phyloP scores from a whole-genome alignment of 30 jellyfish, hydroid and myxozoan species.

The Aurelia sp. region DNA sequence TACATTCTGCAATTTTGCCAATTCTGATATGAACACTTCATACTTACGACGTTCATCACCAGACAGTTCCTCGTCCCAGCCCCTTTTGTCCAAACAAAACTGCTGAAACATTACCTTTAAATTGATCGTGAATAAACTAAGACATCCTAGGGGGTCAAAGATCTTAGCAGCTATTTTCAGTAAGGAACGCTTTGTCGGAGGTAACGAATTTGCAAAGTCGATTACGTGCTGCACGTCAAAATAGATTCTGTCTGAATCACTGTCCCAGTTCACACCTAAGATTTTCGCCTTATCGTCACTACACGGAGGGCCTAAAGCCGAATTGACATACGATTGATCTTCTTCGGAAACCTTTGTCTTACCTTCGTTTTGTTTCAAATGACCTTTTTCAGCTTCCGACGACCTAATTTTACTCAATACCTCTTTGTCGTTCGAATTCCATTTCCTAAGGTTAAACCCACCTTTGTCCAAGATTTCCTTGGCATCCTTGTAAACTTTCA shows the following conservation, averaged over 20 bases:
- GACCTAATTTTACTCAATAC: neutral
- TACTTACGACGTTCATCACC: conserved; percentile 20
- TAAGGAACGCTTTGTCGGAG: conserved; percentile 30
- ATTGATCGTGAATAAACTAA: conserved; percentile 41
- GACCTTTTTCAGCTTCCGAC: neutral
- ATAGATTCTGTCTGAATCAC: conserved; percentile 1
- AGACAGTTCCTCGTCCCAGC: conserved; percentile 69
- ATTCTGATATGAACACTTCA: conserved; percentile 16
- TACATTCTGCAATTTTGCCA: neutral
- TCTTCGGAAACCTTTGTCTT: neutral
- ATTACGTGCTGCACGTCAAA: conserved; percentile 1
- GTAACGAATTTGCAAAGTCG: conserved; percentile 13
- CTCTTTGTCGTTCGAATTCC: conserved; percentile 29
- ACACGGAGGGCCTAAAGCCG: conserved; percentile 1
- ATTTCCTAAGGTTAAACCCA: conserved; percentile 28
- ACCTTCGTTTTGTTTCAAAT: neutral
- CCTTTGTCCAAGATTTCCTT: neutral
- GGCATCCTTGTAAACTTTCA: no score
- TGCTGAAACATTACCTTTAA: conserved; percentile 58
- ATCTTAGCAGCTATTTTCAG: conserved; percentile 36
- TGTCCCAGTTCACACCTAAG: conserved; percentile 29
- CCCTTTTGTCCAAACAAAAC: conserved; percentile 62
- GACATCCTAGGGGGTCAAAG: conserved; percentile 18
- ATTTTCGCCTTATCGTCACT: neutral
- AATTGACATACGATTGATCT: conserved; percentile 11